Percentiles rank a stretch among this genome's conserved stretches.
Conservation (phyloP, 2,797 vertebrate species). For the Arnoldichthys spilopterus region DNA sequence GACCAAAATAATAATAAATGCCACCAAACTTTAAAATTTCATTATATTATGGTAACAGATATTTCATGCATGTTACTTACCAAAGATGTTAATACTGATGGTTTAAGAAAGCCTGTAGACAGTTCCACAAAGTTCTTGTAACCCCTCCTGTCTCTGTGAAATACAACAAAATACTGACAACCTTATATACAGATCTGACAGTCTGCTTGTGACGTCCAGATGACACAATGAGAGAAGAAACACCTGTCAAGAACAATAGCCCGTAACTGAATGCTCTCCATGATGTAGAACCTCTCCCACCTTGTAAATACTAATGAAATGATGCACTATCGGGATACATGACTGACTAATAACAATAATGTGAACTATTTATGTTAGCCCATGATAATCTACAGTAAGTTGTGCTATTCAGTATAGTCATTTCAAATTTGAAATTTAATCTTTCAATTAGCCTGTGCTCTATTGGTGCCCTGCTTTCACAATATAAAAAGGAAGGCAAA, state of each 20-base stretch:
- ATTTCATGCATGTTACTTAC: neutral
- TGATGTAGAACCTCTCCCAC: slow-evolving; percentile 2
- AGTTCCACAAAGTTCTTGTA: neutral
- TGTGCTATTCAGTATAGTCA: neutral
- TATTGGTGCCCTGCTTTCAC: neutral
- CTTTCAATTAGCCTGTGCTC: neutral
- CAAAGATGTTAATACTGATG: neutral
- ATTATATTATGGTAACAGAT: no score
- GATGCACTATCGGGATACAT: neutral
- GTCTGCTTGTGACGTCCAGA: neutral
- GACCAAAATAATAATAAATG: no score
- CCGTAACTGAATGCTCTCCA: neutral
- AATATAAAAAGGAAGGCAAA: neutral
- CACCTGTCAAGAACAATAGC: slow-evolving; percentile 5
- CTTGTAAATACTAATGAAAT: neutral
- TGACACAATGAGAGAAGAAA: neutral
- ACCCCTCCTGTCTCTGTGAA: neutral
- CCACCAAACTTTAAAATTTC: no score
- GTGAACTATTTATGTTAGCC: neutral
- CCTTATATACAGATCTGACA: neutral
- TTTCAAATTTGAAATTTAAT: neutral
- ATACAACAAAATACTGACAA: neutral
- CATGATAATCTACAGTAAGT: neutral
- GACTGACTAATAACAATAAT: neutral
- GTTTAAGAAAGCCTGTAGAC: neutral